These are phyloP conservation scores for Argentina silus DNA, from an alignment of 2,797 vertebrate genomes.

Conservation along the genomic window DNA sequence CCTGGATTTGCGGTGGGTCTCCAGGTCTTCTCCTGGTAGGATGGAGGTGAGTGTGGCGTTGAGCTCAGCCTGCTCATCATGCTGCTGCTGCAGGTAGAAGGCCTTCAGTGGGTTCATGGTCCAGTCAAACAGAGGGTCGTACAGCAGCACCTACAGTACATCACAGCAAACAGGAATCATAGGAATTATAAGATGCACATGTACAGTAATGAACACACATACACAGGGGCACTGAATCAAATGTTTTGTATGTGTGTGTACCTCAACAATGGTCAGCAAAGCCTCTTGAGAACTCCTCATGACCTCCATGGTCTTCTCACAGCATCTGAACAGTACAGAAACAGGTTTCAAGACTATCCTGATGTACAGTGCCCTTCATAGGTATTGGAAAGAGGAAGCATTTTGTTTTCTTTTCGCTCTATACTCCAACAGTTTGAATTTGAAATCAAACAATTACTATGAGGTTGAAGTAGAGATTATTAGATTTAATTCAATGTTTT, in stretches of 20 bases:
- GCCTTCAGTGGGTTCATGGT: conserved; percentile 99
- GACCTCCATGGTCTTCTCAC: conserved; percentile 98
- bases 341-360: no score
- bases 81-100: conserved; percentile 89
- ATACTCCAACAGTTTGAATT: no score
- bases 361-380: no score
- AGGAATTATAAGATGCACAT: background rate
- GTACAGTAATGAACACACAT: background rate
- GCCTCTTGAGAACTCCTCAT: conserved; percentile 96
- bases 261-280: conserved; percentile 95
- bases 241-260: conserved; percentile 45
- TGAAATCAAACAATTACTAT: no score
- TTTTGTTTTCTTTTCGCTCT: no score
- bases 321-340: conserved; percentile 82
- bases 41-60: conserved; percentile 81
- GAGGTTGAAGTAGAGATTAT: no score
- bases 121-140: conserved; percentile 98
- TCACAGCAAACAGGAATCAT: background rate
- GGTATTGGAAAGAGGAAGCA: no score
- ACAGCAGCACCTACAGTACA: conserved; percentile 93
- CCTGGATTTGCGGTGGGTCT: conserved; percentile 84
- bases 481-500: no score
- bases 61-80: conserved; percentile 91
- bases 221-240: background rate
- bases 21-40: conserved; percentile 73